Evolutionary conservation across 2,113 vertebrate genomes (phyloP).

Genomic region (Ahaetulla prasina): DNA sequence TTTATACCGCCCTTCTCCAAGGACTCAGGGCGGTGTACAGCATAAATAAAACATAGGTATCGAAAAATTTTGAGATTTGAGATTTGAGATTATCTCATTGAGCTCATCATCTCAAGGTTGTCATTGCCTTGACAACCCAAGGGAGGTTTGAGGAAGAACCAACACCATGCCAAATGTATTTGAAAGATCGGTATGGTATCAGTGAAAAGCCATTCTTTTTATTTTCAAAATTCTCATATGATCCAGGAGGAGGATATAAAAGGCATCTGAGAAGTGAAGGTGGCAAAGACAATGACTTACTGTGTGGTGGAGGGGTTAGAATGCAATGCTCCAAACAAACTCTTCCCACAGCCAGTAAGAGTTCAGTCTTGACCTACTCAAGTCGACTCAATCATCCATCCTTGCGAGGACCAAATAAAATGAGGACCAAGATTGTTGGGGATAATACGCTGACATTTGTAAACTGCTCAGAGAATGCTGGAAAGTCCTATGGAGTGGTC

Average conservation of each 20-base stretch:
- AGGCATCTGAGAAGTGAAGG: neutral
- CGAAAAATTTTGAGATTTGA: no score
- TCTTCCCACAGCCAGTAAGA: neutral
- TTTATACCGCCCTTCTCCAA: no score
- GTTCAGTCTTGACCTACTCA: neutral
- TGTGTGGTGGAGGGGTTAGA: neutral
- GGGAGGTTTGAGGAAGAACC: neutral
- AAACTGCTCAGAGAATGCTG: neutral
- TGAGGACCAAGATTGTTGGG: neutral
- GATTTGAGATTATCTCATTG: no score
- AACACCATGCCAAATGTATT: neutral
- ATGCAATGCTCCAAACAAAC: neutral
- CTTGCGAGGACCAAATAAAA: neutral
- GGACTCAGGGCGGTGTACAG: no score
- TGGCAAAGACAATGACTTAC: neutral
- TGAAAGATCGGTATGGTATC: neutral
- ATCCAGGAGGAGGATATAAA: neutral
- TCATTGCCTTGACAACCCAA: neutral
- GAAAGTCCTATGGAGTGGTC: neutral
- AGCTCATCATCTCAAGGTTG: no score
- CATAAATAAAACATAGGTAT: no score
- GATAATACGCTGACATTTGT: neutral
- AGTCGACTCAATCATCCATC: neutral
- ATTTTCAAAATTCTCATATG: neutral
- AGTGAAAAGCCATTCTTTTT: neutral